phyloP scores from a whole-genome alignment of 1,140 invertebrate species.

The Homarus americanus region DNA sequence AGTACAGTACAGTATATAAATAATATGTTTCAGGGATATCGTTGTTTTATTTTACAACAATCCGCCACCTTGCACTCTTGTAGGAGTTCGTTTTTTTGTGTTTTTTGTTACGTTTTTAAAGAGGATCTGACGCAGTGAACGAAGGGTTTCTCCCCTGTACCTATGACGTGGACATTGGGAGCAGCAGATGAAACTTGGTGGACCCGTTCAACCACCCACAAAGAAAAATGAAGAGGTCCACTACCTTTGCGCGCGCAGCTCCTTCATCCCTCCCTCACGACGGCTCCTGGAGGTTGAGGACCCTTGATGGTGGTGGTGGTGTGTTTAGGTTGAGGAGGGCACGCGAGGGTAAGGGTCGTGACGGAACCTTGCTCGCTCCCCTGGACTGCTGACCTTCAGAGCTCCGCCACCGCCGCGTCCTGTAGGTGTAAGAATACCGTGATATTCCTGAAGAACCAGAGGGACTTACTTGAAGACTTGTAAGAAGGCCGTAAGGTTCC shows the following conservation, averaged over 20 bases:
- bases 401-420: constrained; percentile 66
- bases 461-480: too few species aligned
- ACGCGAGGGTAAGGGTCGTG: constrained; percentile 72
- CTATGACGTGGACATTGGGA: not conserved
- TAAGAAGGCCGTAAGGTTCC: too few species aligned
- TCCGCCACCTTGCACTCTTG: too few species aligned
- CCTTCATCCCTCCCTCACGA: too few species aligned
- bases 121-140: too few species aligned
- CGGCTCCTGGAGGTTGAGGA: not conserved
- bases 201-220: too few species aligned
- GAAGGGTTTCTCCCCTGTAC: not conserved
- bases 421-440: not conserved
- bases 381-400: constrained; percentile 66
- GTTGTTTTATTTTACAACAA: too few species aligned
- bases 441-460: not conserved
- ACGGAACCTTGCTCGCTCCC: constrained; percentile 64
- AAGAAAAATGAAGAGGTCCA: not conserved
- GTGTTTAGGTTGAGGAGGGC: constrained; percentile 57
- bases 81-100: too few species aligned
- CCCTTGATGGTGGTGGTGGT: not conserved
- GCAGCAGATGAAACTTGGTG: not conserved
- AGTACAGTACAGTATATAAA: too few species aligned
- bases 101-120: too few species aligned
- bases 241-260: not conserved
- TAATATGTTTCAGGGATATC: too few species aligned